Conservation (phyloP, 2,797 vertebrate genomes). For the Malurus leucopterus region DNA sequence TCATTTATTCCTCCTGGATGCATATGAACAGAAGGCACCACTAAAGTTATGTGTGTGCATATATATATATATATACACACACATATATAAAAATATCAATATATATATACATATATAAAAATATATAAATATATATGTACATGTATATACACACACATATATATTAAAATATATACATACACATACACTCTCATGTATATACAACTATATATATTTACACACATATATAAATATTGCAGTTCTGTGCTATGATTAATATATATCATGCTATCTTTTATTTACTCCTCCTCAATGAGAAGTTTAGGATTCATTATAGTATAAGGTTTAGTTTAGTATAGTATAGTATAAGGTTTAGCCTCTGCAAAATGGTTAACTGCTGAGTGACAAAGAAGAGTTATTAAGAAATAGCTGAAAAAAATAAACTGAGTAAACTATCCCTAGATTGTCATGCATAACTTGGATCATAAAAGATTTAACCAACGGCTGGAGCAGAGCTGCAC, state of each 20-base stretch:
- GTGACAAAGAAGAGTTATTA: neutral
- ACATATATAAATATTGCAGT: neutral
- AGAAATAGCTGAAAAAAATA: neutral
- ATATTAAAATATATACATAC: no score
- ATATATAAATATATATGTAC: no score
- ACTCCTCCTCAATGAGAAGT: neutral
- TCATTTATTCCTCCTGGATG: slow-evolving; percentile 55
- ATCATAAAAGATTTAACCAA: neutral
- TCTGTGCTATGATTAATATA: neutral
- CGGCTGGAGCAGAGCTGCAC: neutral
- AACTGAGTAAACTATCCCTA: neutral
- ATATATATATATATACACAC: neutral
- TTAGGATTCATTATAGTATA: neutral
- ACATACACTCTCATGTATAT: no score
- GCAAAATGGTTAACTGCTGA: neutral
- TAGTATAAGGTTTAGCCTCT: neutral
- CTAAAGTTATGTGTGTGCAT: neutral
- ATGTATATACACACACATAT: no score
- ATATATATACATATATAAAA: neutral
- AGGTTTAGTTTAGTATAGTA: neutral
- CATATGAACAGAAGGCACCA: slow-evolving; percentile 34
- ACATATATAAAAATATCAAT: neutral
- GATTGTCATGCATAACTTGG: neutral
- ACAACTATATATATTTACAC: no score
- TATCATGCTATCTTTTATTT: neutral